Evolutionary conservation across 2,797 vertebrate species (phyloP).

Genomic region (Orientallactaga sibirica): DNA sequence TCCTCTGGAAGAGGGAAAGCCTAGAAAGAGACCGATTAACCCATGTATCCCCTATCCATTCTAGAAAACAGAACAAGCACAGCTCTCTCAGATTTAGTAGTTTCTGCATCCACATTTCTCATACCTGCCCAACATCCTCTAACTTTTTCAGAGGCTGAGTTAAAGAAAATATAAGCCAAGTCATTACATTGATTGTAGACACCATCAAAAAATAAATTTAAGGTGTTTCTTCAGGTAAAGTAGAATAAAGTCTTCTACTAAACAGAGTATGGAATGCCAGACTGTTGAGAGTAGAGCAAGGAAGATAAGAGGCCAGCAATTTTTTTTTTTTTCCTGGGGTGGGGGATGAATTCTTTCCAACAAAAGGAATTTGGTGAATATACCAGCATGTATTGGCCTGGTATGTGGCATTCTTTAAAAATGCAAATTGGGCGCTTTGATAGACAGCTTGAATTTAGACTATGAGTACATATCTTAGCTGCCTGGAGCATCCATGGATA

Average conservation of each 20-base stretch:
- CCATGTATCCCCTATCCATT: background rate
- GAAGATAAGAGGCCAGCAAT: background rate
- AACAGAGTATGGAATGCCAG: no score
- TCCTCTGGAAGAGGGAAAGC: background rate
- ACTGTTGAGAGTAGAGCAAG: background rate
- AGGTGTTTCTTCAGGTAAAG: background rate
- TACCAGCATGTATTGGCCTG: fast-evolving
- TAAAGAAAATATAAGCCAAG: background rate
- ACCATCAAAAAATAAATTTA: background rate
- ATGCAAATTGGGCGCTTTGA: fast-evolving
- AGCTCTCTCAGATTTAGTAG: background rate
- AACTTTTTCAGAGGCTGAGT: background rate
- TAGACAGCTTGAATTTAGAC: fast-evolving
- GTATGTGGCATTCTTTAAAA: background rate
- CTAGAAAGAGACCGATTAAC: background rate
- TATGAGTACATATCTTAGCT: fast-evolving
- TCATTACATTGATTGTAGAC: background rate
- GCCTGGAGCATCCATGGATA: background rate
- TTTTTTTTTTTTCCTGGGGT: background rate
- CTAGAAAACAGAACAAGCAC: no score
- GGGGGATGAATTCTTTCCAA: background rate
- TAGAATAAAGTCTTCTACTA: background rate
- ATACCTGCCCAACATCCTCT: background rate
- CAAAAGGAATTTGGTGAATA: background rate
- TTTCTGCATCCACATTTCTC: background rate